Evolutionary conservation across 2,113 vertebrate genomes (phyloP), one percentile per base, ranked within the genome.

Genomic region (Chrysochloris asiatica): DNA sequence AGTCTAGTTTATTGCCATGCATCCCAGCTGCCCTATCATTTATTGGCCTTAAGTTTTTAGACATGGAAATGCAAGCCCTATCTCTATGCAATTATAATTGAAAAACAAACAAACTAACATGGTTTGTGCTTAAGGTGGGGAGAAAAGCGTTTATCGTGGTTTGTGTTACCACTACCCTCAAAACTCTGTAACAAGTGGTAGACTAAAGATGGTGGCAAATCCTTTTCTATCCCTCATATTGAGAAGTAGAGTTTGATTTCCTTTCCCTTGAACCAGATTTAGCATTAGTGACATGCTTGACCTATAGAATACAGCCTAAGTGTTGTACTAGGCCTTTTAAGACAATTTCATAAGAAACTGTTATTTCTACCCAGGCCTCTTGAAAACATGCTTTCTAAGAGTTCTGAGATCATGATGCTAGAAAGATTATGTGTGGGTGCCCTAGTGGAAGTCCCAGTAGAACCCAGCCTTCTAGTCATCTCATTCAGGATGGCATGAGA

Each of bases 1-100:
- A 91, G 50, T 43, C 56, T n/a, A 52, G 8, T n/a, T 63, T 4
- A 19, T 3, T 8, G n/a, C n/a, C n/a, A 16, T 28, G 6, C 38
- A 75, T 78, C 83, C 87, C 41, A 89, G 54, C 5, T 45, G 48
- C 4, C 14, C 17, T 84, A 69, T 47, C 36, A 94, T 36, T 71
- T 47, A 63, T 17, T 82, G 50, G 24, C 30, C 63, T 91, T 75
- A 45, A 45, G 21, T 30, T 91, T 86, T 52, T 92, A 83, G 79
- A 92, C 92, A 52, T 72, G 54, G 77, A 9, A 72, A 75, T 79
- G 75, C 76, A 76, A 30, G 52, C 75, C 21, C 45, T 52, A 38
- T 4, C 2, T 10, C 65, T 3, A 85, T 7, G 5, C 19, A 21
- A 67, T 17, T 80, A n/a, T n/a, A n/a, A n/a, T n/a, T n/a, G n/a